Conservation (phyloP, 2,888 invertebrate species). For the Syritta pipiens region DNA sequence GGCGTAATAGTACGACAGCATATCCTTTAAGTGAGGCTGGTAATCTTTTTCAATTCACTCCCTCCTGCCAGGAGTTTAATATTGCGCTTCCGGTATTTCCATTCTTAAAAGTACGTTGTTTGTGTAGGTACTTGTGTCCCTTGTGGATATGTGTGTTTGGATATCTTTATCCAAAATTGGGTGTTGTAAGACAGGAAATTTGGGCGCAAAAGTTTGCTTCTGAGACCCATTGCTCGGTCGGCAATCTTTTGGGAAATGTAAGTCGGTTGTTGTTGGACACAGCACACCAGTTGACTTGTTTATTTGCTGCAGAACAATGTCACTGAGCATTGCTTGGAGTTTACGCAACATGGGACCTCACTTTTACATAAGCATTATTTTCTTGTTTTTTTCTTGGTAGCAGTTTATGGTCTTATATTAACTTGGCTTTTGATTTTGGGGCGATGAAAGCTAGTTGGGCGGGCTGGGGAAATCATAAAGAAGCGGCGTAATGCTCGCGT, state of each 20-base stretch:
- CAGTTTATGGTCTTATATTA: conserved; percentile 14
- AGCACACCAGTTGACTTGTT: conserved; percentile 36
- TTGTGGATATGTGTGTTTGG: conserved; percentile 7
- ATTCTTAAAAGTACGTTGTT: conserved; percentile 37
- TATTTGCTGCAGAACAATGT: conserved; percentile 32
- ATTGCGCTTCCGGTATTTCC: conserved; percentile 57
- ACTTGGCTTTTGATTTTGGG: conserved; percentile 14
- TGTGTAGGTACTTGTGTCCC: not conserved
- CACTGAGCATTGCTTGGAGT: conserved; percentile 28
- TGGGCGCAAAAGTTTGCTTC: conserved; percentile 32
- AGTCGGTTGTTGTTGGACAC: not conserved
- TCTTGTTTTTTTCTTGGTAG: too few relatives aligned
- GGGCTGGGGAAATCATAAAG: not conserved
- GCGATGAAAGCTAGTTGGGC: not conserved
- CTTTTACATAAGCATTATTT: not conserved
- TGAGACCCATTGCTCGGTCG: not conserved
- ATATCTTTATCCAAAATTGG: conserved; percentile 57
- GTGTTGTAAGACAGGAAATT: conserved; percentile 52
- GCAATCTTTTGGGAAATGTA: conserved; percentile 17
- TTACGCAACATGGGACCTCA: conserved; percentile 21
- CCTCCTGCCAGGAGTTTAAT: conserved; percentile 35
- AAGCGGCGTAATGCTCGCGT: not conserved
- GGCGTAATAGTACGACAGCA: conserved; percentile 43
- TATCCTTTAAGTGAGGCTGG: conserved; percentile 60
- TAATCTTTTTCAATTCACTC: conserved; percentile 61